These are phyloP conservation scores for Ypsolopha scabrella DNA, from an alignment of 2,888 invertebrate genomes.

Conservation along the genomic window DNA sequence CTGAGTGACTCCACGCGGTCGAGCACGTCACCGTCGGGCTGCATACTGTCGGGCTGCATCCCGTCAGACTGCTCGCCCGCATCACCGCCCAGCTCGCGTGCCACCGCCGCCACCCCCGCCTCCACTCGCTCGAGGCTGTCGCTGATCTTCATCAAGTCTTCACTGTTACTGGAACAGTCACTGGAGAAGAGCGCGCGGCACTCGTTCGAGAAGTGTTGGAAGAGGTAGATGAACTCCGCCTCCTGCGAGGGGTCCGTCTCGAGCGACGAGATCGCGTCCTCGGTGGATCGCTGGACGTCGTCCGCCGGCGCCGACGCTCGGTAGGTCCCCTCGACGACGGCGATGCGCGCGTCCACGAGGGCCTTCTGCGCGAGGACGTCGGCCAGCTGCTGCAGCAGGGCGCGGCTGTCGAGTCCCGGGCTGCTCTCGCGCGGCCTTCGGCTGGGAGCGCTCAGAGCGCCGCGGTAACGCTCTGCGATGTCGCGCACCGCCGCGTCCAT, in stretches of 20 bases:
- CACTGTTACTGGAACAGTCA: constrained; percentile 69
- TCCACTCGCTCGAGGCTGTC: constrained; percentile 64
- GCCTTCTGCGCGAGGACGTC: constrained; percentile 81
- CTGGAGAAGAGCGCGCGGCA: constrained; percentile 71
- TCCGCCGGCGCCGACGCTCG: constrained; percentile 32
- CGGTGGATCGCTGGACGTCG: constrained; percentile 27
- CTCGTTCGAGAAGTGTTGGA: constrained; percentile 73
- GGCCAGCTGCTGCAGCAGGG: constrained; percentile 71
- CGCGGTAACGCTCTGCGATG: constrained; percentile 76
- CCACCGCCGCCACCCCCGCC: constrained; percentile 52
- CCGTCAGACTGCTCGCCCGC: constrained; percentile 16
- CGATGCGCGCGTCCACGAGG: constrained; percentile 80
- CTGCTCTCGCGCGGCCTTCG: constrained; percentile 29
- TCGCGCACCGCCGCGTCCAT: constrained; percentile 79
- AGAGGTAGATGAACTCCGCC: constrained; percentile 76
- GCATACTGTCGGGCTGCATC: constrained; percentile 5
- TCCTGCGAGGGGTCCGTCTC: constrained; percentile 71
- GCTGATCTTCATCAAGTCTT: constrained; percentile 68
- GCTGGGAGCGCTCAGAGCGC: constrained; percentile 68
- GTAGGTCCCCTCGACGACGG: constrained; percentile 73
- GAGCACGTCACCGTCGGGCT: constrained; percentile 19
- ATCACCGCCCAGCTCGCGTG: constrained; percentile 34
- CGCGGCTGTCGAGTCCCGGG: constrained; percentile 31
- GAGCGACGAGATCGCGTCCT: constrained; percentile 53
- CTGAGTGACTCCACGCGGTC: constrained; percentile 55